Percentiles rank a stretch among this genome's conserved stretches.
Evolutionary conservation across 1,140 invertebrate genomes (phyloP).

Genomic region (Drosophila persimilis): DNA sequence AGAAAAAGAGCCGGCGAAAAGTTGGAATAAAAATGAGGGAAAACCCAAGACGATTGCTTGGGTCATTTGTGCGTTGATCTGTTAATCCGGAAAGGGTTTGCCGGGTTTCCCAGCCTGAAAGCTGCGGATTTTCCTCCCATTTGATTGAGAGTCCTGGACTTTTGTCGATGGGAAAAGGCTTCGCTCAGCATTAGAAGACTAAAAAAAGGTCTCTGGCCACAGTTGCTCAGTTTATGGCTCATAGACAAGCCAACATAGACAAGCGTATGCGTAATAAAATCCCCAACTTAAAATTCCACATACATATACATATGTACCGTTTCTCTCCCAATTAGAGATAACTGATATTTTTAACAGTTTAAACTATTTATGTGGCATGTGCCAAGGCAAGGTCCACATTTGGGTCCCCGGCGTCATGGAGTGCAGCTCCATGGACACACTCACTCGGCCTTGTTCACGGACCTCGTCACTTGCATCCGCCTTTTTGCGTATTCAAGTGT

Average conservation of each 20-base stretch:
- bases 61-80: constrained; percentile 67
- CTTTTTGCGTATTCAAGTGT: constrained; percentile 74
- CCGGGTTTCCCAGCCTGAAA: constrained; percentile 28
- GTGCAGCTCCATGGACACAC: constrained; percentile 8
- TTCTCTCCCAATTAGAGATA: constrained; percentile 52
- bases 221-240: constrained; percentile 13
- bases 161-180: constrained; percentile 25
- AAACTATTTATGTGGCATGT: constrained; percentile 23
- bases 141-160: constrained; percentile 43
- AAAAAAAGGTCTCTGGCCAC: constrained; percentile 23
- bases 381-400: constrained; percentile 15
- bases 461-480: constrained; percentile 70
- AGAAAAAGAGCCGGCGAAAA: constrained; percentile 3
- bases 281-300: constrained; percentile 30
- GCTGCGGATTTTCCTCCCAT: constrained; percentile 31
- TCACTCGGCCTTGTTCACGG: constrained; percentile 37
- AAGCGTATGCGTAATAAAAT: constrained; percentile 56
- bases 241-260: constrained; percentile 23
- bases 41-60: constrained; percentile 57
- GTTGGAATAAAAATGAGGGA: constrained; percentile 6
- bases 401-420: constrained; percentile 7
- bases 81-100: constrained; percentile 69
- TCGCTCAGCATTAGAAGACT: constrained; percentile 20
- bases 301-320: constrained; percentile 2
- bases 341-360: constrained; percentile 37